Base-by-base conservation (phyloP, 2,113 vertebrate species). In the Polyodon spathula region DNA sequence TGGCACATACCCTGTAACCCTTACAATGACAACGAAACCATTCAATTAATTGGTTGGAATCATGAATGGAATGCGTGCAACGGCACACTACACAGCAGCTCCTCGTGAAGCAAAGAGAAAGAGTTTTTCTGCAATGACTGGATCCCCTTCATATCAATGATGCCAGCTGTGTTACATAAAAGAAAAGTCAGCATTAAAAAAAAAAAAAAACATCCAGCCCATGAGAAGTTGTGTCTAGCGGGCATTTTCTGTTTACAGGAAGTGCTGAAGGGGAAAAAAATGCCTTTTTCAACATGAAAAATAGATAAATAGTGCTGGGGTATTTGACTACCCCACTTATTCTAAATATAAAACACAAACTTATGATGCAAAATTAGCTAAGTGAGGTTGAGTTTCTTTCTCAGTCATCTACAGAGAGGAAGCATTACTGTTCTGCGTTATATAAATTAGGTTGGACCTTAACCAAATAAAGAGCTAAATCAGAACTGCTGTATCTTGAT, bases 11-110 rank as follows among this genome's bases (percentile, higher is more conserved):
- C 41, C 46, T 44, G 41, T 55, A 41, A 40, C 53, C 42, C 41
- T 61, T 17, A 55, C 43, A 1, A 1, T 59, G 54, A 78, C 40
- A 71, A 71, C 66, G 66, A 60, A 63, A 12, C 58, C 27, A 70
- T 76, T 77, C 56, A 74, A 37, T 40, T 52, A 56, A 38, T 0
- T n/a, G 10, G 10, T 62, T 57, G 64, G 58, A 40, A 46, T 61
- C 63, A 59, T 44, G 62, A 50, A 56, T 65, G 59, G 71, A 78
- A 73, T 73, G 64, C 59, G 56, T 58, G 58, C 46, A 62, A 54
- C 73, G 57, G 50, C 69, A 66, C 60, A 80, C 41, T 17, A 40
- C 56, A 53, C 56, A 62, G 67, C 54, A 39, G 62, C 48, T 53
- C 51, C 58, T 64, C 38, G 12, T 56, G 63, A 61, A 66, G 67